These are phyloP conservation scores for Mungos mungo DNA, from an alignment of 2,113 vertebrate species.

Conservation along the genomic window DNA sequence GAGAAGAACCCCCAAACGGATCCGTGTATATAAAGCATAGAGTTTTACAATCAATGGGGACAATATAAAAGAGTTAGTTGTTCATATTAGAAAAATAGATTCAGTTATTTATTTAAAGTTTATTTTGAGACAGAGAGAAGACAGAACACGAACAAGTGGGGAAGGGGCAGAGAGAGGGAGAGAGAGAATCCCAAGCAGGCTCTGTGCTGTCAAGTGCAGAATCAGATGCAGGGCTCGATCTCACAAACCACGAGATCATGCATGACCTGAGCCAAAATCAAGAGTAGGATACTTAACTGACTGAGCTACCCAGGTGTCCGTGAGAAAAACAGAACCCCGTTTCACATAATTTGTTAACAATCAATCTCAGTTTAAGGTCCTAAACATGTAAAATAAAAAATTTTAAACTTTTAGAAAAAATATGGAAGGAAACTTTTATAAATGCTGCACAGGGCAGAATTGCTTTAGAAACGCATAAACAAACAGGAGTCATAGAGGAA, in stretches of 20 bases:
- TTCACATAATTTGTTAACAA: neutral
- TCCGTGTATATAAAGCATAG: neutral
- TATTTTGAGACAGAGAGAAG: too few relatives aligned
- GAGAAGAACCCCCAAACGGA: neutral
- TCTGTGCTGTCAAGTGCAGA: too few relatives aligned
- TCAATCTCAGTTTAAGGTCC: slow-evolving; percentile 12
- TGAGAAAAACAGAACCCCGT: neutral
- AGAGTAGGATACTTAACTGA: too few relatives aligned
- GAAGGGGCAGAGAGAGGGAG: too few relatives aligned
- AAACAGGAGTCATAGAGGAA: slow-evolving; percentile 44
- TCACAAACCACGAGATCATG: too few relatives aligned
- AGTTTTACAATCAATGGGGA: neutral
- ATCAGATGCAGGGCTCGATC: too few relatives aligned
- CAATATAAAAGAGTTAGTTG: neutral
- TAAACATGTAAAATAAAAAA: neutral
- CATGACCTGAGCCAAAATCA: too few relatives aligned
- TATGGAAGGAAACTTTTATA: slow-evolving; percentile 19
- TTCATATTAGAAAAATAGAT: neutral
- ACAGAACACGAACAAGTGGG: too few relatives aligned
- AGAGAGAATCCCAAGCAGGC: too few relatives aligned
- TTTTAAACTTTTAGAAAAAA: slow-evolving; percentile 25
- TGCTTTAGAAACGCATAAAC: slow-evolving; percentile 43
- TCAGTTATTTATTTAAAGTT: neutral
- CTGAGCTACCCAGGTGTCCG: too few relatives aligned
- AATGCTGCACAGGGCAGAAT: neutral